A percentile compares a stretch with the other conserved stretches of the same genome.
These are phyloP conservation scores for Recurvirostra avosetta DNA, from an alignment of 2,113 vertebrate species.

Conservation along the genomic window DNA sequence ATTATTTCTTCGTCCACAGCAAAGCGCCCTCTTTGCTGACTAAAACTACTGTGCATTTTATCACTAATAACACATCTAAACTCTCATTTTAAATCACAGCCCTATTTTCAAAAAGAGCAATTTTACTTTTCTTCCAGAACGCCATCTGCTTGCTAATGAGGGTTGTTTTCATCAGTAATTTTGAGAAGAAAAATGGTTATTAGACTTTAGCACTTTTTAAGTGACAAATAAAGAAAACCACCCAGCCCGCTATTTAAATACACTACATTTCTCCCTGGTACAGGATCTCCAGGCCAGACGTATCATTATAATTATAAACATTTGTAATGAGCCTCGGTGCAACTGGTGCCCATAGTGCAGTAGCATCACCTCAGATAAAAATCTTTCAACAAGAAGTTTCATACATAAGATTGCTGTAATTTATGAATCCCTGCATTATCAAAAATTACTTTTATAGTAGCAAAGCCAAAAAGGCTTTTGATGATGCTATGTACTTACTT, in stretches of 20 bases:
- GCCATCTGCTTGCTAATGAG: constrained; percentile 61
- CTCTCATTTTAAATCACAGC: constrained; percentile 48
- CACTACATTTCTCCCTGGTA: not conserved
- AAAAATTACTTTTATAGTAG: constrained; percentile 14
- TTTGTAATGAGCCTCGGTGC: not conserved
- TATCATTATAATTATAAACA: constrained; percentile 12
- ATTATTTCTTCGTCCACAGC: not conserved
- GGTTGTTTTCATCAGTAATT: constrained; percentile 43
- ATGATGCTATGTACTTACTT: not conserved
- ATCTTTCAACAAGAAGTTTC: not conserved
- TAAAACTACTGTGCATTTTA: not conserved
- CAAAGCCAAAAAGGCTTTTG: not conserved
- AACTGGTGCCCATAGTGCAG: not conserved
- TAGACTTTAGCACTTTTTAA: constrained; percentile 40
- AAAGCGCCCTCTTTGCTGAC: constrained; percentile 24
- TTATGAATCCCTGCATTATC: constrained; percentile 16
- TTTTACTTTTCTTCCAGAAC: constrained; percentile 54
- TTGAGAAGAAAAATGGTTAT: constrained; percentile 42
- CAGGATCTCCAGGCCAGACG: not conserved
- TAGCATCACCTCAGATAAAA: constrained; percentile 10
- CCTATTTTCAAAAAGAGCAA: constrained; percentile 40
- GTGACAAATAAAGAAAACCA: constrained; percentile 29
- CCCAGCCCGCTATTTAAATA: not conserved
- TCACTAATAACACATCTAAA: constrained; percentile 20
- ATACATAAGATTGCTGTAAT: not conserved